Evolutionary conservation across 2,797 vertebrate genomes (phyloP), one percentile per base, ranked within the genome.

Genomic region (Tenualosa ilisha): DNA sequence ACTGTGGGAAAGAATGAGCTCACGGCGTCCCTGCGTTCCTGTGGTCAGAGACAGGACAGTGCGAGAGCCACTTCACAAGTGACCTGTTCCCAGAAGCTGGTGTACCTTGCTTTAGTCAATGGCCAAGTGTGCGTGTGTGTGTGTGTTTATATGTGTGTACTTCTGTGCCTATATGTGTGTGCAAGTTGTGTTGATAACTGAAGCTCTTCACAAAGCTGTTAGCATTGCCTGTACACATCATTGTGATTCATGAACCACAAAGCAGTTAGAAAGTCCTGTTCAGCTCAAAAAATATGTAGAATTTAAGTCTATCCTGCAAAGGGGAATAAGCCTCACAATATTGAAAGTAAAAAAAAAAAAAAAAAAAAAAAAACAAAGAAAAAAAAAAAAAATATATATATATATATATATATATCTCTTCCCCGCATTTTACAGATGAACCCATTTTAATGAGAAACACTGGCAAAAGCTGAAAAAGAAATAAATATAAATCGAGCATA

Each of bases 401-500:
- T n/a, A n/a, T n/a, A n/a, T n/a, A n/a, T n/a, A 5, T 37, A 72
- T 68, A 68, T 13, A 51, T 51, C 50, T 43, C 40, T 75, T 15
- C 17, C 37, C 37, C 17, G 72, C 72, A 46, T 79, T 79, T 79
- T 79, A 40, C 72, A 79, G 4, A 79, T 43, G 15, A 79, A 79
- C 31, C 31, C 37, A 79, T 20, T 72, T 75, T 43, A 40, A 22
- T 40, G 72, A 79, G 8, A 87, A 86, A 90, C 89, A 79, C 26
- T 72, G 84, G 65, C 87, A 79, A 88, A 90, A 40, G 24, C 11
- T 6, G 85, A 65, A 90, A 85, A 85, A 82, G 86, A 92, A 93
- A 92, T 86, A 91, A 92, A 91, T 91, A 91, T 89, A 53, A 89
- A 89, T 93, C 90, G 93, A 95, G 89, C 91, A 92, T 92, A 94